Evolutionary conservation across 2,113 vertebrate species (phyloP), one percentile per base, ranked within the genome.

Genomic region (Engraulis encrasicolus): DNA sequence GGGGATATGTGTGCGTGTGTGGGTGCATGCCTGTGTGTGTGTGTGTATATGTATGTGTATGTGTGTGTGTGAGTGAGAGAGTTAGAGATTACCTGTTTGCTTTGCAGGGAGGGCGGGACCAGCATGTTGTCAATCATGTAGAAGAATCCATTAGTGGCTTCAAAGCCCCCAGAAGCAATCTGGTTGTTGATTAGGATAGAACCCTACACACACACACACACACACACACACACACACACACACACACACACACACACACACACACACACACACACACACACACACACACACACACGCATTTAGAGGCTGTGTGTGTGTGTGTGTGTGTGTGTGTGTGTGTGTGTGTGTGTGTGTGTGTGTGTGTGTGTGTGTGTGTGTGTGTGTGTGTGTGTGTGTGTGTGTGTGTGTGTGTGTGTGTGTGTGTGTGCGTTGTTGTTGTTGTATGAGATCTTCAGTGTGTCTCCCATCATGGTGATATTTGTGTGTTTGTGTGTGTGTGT

Each of bases 91-190:
- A 37, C 78, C 88, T 49, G 66, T 18, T 82, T 3, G 81, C 78
- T n/a, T 82, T 83, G n/a, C 52, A 93, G 37, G 0, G 84, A 89
- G 1, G 93, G 78, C 1, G 96, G 96, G 71, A 93, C 82, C 52
- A 99, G 92, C 23, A 97, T 14, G 15, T 87, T 93, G 90, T 97
- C 92, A 80, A 99, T 96, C 88, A 96, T 81, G 11, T 99, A 96
- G 85, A 98, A 94, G 81, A 99, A 93, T 0, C 98, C 98, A 1
- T 99, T 99, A 15, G 92, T 89, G 71, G 92, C 92, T 88, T 96
- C 77, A 31, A 82, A 87, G 34, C 97, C 12, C 7, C 27, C 27
- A 9, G 27, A 7, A 31, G 27, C 58, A 27, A 23, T 66, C 58
- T 66, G 58, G n/a, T 66, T 66, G 58, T 66, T 66, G n/a, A 66